These are phyloP conservation scores for Homalodisca vitripennis DNA, from an alignment of 1,140 invertebrate species.

Conservation along the genomic window DNA sequence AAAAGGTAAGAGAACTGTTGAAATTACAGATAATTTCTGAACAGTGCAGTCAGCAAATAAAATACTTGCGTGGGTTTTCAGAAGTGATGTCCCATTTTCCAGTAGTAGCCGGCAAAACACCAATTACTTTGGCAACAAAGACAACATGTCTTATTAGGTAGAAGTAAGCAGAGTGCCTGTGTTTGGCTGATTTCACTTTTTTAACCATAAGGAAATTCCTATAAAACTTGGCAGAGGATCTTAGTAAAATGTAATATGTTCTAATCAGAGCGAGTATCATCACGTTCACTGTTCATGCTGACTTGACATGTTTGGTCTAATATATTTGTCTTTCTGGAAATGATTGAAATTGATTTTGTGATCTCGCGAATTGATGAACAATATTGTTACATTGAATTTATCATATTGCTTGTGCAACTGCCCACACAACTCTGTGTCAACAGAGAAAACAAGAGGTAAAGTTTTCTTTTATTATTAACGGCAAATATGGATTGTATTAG, in stretches of 20 bases:
- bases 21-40: not conserved
- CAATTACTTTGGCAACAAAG: not conserved
- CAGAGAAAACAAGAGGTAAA: no score
- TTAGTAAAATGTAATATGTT: not conserved
- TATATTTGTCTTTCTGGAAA: not conserved
- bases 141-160: slow-evolving; percentile 1
- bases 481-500: no score
- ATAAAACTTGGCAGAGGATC: not conserved
- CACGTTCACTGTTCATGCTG: not conserved
- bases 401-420: no score
- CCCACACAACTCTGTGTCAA: no score
- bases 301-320: not conserved
- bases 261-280: not conserved
- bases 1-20: not conserved
- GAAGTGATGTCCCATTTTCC: not conserved
- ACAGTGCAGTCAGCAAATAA: no score
- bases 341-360: not conserved
- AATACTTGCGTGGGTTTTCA: no score
- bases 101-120: not conserved
- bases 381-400: no score
- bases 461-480: no score
- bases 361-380: not conserved
- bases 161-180: not conserved
- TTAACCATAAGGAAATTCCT: not conserved
- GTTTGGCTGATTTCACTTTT: not conserved